Base-by-base conservation (phyloP, 2,888 invertebrate species). In the Tholera decimalis region DNA sequence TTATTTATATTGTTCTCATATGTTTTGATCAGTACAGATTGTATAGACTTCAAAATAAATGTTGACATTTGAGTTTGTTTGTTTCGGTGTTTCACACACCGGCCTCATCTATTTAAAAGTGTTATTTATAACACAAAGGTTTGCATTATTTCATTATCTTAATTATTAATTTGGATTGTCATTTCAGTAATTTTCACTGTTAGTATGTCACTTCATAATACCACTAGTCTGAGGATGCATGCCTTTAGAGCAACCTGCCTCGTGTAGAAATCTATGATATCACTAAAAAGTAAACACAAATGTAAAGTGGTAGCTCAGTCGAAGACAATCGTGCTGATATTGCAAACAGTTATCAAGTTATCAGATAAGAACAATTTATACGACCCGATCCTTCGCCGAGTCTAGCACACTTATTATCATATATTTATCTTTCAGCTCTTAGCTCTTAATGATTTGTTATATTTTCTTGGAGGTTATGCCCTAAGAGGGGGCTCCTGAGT, bases 301-400 rank as follows among this genome's bases (percentile, higher is more conserved):
- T 39, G 18, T 37, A 37, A 57, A 53, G 30, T 50, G 18, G 33
- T 30, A 54, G 54, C 46, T 63, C 44, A 56, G 53, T 59, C 22
- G 30, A 64, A 76, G 61, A 53, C 50, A 57, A 61, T 54, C 44
- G 44, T 43, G 39, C 53, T 66, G 69, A 79, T 80, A 72, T 28
- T 37, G 26, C 44, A 20, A 20, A n/a, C 51, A 18, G 33, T 20
- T 41, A 65, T 66, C 54, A 30, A 33, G 35, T 72, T 75, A 79
- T 80, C 79, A 64, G 79, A 79, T 79, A 79, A 78, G 11, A 22
- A 46, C 56, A 78, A 75, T 71, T n/a, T 73, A 75, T 47, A 68
- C 39, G 46, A 30, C 58, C 51, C 50, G 33, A 54, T 51, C 54
- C 56, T 60, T 64, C 55, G 39, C 30, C 46, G 81, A 63, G 71